These are phyloP conservation scores for Dysdera silvatica DNA, from an alignment of 1,140 invertebrate species.

Conservation along the genomic window DNA sequence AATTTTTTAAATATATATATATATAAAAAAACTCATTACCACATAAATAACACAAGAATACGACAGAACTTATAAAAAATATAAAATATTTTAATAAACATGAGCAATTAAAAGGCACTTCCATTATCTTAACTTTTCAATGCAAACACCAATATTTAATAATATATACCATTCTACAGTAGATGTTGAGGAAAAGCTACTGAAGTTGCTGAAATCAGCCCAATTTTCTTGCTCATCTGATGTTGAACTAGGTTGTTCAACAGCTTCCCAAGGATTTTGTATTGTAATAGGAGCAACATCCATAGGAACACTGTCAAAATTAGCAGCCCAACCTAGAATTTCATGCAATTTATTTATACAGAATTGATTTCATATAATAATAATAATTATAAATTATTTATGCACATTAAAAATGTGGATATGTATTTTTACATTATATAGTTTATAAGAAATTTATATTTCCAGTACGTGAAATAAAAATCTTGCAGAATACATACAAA, in stretches of 20 bases:
- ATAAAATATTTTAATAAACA: not conserved
- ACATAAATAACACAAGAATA: not conserved
- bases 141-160: too few species aligned
- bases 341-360: slow-evolving; percentile 9
- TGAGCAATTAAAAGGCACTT: not conserved
- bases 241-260: slow-evolving; percentile 20
- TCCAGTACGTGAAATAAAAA: not conserved
- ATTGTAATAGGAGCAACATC: slow-evolving; percentile 40
- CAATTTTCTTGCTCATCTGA: slow-evolving; percentile 31
- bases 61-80: not conserved
- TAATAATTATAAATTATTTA: not conserved
- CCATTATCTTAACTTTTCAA: too few species aligned
- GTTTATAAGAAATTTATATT: not conserved
- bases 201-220: slow-evolving; percentile 38
- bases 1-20: too few species aligned
- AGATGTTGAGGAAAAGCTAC: slow-evolving; percentile 6
- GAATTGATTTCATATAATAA: not conserved
- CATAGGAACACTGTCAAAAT: slow-evolving; percentile 36
- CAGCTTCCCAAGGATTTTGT: slow-evolving; percentile 38
- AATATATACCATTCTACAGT: not conserved
- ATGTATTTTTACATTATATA: not conserved
- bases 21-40: not conserved
- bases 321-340: slow-evolving; percentile 34
- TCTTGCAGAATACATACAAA: too few species aligned
- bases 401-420: not conserved